Base-by-base conservation (phyloP, 1,140 invertebrate species). In the Drosophila murphyi region DNA sequence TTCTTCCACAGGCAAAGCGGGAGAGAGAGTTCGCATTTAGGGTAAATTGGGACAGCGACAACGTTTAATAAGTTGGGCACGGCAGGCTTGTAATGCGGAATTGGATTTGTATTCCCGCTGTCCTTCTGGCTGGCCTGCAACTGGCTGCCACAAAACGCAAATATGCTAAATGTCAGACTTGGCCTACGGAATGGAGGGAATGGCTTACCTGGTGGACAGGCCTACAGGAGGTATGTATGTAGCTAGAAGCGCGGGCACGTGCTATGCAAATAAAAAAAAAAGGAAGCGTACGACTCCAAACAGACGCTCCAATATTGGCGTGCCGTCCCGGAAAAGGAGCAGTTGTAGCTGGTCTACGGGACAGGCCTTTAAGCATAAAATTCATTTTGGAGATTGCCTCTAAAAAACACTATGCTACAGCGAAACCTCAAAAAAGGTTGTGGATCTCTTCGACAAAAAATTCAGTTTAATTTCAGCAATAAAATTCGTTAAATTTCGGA, bases 21-120 rank as follows among this genome's bases (percentile, higher is more conserved):
- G 37, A 34, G 50, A 67, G 45, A 52, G 52, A 68, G 55, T 83
- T 88, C 83, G 83, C 83, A 87, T 77, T 89, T 64, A 77, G 39
- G 39, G 41, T 81, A 85, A 88, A 83, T 85, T 76, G 85, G 85
- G 68, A 80, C 85, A 88, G 85, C 83, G 85, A 85, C 85, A 88
- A 88, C 77, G 80, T 88, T 88, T 89, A 88, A 88, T 88, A 85
- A 88, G 85, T 88, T 88, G 82, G 77, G 85, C 85, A 77, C 80
- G 77, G 83, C 76, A 78, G 45, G 85, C 76, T 72, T 85, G 83
- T 88, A 88, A 89, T 88, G 81, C 77, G 85, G 83, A 88, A 88
- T 88, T 88, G 80, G 83, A 80, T 88, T 86, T 86, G 80, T 72
- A 82, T 78, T 82, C 72, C 60, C 67, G 62, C 31, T 41, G 54